These are phyloP conservation scores for Bufotes viridis DNA, from an alignment of 2,797 vertebrate genomes.

Conservation along the genomic window DNA sequence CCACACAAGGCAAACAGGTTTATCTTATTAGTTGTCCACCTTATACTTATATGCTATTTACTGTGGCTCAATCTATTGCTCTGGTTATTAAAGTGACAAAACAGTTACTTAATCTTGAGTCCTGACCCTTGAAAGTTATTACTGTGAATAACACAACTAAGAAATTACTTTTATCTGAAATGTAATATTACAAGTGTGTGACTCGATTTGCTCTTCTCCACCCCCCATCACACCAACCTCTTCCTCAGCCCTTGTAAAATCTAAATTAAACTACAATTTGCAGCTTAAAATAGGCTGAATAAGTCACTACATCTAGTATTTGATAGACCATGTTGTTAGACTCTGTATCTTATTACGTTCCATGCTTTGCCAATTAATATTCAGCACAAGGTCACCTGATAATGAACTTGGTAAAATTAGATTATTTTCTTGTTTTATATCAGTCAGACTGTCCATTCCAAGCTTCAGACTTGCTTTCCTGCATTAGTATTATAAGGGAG, in stretches of 20 bases:
- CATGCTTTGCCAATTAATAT: background rate
- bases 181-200: background rate
- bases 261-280: background rate
- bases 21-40: too few species aligned
- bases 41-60: background rate
- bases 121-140: background rate
- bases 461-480: background rate
- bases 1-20: too few species aligned
- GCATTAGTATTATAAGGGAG: constrained; percentile 2
- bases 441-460: background rate
- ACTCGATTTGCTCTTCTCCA: background rate
- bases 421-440: constrained; percentile 21
- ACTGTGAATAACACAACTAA: background rate
- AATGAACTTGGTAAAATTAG: background rate
- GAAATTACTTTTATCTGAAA: background rate
- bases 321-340: background rate
- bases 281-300: background rate
- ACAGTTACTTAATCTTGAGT: too few species aligned
- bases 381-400: background rate
- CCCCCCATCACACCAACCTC: background rate
- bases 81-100: too few species aligned
- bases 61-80: background rate
- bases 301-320: background rate
- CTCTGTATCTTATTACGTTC: background rate
- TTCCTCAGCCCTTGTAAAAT: background rate